A percentile compares a stretch with the other conserved stretches of the same genome.
Conservation (phyloP, 2,113 vertebrate genomes). For the Cairina moschata region DNA sequence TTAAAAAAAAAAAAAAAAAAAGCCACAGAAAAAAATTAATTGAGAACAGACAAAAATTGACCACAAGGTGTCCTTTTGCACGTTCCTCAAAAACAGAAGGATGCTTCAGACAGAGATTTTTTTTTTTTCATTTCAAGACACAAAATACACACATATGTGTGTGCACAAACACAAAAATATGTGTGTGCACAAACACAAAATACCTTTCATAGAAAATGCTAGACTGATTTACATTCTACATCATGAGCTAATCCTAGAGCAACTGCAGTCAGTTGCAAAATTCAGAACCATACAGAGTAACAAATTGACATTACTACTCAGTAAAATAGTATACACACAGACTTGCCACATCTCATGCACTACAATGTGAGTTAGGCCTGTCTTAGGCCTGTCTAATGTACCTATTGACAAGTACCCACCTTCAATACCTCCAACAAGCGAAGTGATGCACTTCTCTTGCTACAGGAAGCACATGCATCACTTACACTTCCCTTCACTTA, state of each 20-base stretch:
- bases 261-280: neutral
- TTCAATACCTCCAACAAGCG: no score
- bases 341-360: neutral
- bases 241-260: neutral
- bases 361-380: neutral
- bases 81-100: neutral
- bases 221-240: neutral
- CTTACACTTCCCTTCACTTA: neutral
- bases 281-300: accelerated
- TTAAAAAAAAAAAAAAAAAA: neutral
- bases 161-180: neutral
- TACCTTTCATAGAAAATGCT: neutral
- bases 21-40: neutral
- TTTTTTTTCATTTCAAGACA: neutral
- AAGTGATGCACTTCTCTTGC: neutral
- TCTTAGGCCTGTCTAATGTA: neutral
- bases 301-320: neutral
- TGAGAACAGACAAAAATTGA: neutral
- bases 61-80: neutral
- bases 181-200: neutral
- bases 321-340: neutral
- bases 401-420: no score
- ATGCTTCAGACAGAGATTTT: neutral
- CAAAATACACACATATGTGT: neutral
- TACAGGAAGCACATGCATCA: neutral